Percentiles rank a stretch among this genome's conserved stretches.
Evolutionary conservation across 2,797 vertebrate species (phyloP).

Genomic region (Tenualosa thibaudeaui): DNA sequence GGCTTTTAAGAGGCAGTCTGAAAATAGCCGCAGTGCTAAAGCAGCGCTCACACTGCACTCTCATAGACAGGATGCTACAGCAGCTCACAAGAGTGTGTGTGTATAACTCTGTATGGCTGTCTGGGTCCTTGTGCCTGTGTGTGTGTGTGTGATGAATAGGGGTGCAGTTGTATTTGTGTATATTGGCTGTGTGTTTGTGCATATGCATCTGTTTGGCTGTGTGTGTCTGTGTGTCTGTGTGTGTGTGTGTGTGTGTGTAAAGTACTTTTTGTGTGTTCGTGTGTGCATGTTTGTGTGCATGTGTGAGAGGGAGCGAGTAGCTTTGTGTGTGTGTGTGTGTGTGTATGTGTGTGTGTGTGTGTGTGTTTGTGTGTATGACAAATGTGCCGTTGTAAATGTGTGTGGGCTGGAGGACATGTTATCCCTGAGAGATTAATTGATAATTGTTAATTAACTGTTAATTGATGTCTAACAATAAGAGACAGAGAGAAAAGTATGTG

Average conservation of each 20-base stretch:
- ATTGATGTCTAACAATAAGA: conserved; percentile 44
- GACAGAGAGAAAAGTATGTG: no score
- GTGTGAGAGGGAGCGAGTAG: no score
- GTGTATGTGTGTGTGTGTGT: not conserved
- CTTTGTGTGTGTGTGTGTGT: not conserved
- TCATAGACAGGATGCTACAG: not conserved
- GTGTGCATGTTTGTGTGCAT: no score
- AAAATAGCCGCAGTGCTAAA: not conserved
- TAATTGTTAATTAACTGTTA: conserved; percentile 35
- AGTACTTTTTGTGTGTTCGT: not conserved
- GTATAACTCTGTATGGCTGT: no score
- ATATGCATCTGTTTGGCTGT: not conserved
- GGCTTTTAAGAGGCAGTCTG: not conserved
- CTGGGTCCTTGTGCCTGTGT: no score
- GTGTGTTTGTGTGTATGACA: conserved; percentile 36
- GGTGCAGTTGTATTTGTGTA: no score
- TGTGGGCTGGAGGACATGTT: conserved; percentile 36
- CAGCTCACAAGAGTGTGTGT: not conserved
- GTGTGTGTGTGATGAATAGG: not conserved
- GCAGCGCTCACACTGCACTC: not conserved
- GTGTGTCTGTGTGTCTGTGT: not conserved
- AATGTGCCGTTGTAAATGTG: conserved; percentile 48
- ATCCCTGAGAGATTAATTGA: conserved; percentile 42
- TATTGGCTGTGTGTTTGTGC: no score
- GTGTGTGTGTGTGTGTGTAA: not conserved